Base-by-base conservation (phyloP, 2,797 vertebrate species). In the Pipistrellus nathusii region DNA sequence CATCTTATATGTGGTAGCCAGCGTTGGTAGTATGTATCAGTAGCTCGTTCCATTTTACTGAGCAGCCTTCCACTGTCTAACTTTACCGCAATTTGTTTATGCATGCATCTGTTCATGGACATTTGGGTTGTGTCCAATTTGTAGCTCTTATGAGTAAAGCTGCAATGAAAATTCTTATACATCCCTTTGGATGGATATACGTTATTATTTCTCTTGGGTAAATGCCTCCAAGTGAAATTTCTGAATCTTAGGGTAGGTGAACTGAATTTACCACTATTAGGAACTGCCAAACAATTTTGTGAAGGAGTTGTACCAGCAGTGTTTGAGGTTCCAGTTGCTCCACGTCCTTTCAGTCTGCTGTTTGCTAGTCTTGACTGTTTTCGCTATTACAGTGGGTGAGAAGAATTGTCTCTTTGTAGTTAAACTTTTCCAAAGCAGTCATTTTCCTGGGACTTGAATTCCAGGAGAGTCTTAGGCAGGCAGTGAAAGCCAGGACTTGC, bases 361-460 rank as follows among this genome's bases (percentile, higher is more conserved):
- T n/a, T 53, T 46, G 7, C 5, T 64, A n/a, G 1, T 72, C 35
- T 71, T 71, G 30, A 30, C n/a, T 48, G 27, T 64, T 91, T 62
- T 84, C 73, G 41, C 17, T 30, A 1, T n/a, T 75, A 17, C 59
- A 76, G 11, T 69, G 7, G 15, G 35, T 73, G 35, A 95, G 55
- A 82, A 78, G 23, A 55, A 25, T 38, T 46, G 85, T 76, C 53
- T 95, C 25, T 23, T 30, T 64, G 57, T 30, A 48, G 66, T 23
- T 25, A 75, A 71, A 68, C 5, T 85, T 95, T 86, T 96, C 91
- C 53, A 90, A 87, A 93, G 75, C 44, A 55, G 25, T 35, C 0
- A 0, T 93, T 92, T 93, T 89, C 32, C 46, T 73, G 23, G 35
- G 62, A 78, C 30, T 53, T 93, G 62, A 93, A 78, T 85, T 90